Conservation (phyloP, 2,113 vertebrate species). For the Channa argus region DNA sequence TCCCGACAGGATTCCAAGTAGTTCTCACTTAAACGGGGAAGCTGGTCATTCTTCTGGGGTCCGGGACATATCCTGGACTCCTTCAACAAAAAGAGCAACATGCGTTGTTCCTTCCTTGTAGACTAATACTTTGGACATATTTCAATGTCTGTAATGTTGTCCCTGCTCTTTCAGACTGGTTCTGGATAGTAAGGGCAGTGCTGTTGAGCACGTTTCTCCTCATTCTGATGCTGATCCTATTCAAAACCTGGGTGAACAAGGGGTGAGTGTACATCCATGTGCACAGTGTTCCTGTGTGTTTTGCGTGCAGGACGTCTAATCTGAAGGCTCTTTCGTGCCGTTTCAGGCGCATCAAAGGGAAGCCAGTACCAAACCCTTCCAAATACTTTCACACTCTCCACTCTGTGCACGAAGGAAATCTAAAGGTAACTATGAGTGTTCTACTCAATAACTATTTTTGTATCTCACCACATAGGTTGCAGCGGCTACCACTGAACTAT, state of each 20-base stretch:
- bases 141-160: not conserved
- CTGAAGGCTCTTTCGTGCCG: not conserved
- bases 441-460: too few relatives aligned
- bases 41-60: not conserved
- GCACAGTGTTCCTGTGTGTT: not conserved
- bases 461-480: not conserved
- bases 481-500: not conserved
- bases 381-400: slow-evolving; percentile 78
- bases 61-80: not conserved
- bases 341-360: slow-evolving; percentile 59
- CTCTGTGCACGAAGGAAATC: slow-evolving; percentile 71
- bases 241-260: slow-evolving; percentile 1
- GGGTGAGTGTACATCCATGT: slow-evolving; percentile 41
- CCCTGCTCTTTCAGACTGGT: slow-evolving; percentile 25
- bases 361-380: slow-evolving; percentile 78
- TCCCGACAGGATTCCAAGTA: too few relatives aligned
- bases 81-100: too few relatives aligned
- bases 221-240: slow-evolving; percentile 11
- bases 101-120: too few relatives aligned
- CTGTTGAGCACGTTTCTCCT: not conserved
- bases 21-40: too few relatives aligned
- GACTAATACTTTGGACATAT: not conserved
- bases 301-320: not conserved
- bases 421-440: slow-evolving; percentile 66
- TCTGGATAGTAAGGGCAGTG: not conserved